These are phyloP conservation scores for Chrysopilus asiliformis DNA, from an alignment of 2,888 invertebrate genomes.

Conservation along the genomic window DNA sequence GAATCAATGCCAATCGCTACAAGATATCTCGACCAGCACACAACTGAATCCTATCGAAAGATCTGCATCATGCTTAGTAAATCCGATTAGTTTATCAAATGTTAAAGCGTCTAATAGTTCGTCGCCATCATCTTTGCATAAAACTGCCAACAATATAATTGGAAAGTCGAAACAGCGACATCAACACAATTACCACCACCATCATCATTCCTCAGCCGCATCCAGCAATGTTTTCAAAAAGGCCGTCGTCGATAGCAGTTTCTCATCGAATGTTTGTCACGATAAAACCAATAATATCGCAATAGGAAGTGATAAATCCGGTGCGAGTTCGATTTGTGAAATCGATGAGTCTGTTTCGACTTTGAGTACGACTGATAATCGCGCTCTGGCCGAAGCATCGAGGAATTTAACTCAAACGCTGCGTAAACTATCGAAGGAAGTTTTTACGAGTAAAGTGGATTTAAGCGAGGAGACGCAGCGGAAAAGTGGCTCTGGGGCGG, in stretches of 20 bases:
- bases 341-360: conserved; percentile 25
- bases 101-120: conserved; percentile 12
- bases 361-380: conserved; percentile 44
- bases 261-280: conserved; percentile 1
- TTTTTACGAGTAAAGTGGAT: conserved; percentile 55
- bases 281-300: conserved; percentile 9
- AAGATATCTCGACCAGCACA: conserved; percentile 5
- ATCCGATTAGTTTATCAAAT: conserved; percentile 8
- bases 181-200: conserved; percentile 23
- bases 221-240: conserved; percentile 8
- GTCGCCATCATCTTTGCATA: conserved; percentile 25
- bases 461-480: conserved; percentile 39
- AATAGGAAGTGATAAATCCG: conserved; percentile 5
- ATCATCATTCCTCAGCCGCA: conserved; percentile 9
- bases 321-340: conserved; percentile 7
- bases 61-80: too few species aligned
- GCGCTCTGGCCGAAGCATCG: conserved; percentile 76
- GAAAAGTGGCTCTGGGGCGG: conserved; percentile 48
- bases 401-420: conserved; percentile 84
- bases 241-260: not conserved
- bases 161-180: conserved; percentile 28
- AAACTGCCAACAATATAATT: conserved; percentile 33
- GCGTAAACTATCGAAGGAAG: conserved; percentile 79
- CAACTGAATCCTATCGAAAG: not conserved
- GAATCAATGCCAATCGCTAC: conserved; percentile 17